Percentiles rank a stretch among this genome's conserved stretches.
Evolutionary conservation across 2,113 vertebrate species (phyloP).

Genomic region (Takifugu flavidus): DNA sequence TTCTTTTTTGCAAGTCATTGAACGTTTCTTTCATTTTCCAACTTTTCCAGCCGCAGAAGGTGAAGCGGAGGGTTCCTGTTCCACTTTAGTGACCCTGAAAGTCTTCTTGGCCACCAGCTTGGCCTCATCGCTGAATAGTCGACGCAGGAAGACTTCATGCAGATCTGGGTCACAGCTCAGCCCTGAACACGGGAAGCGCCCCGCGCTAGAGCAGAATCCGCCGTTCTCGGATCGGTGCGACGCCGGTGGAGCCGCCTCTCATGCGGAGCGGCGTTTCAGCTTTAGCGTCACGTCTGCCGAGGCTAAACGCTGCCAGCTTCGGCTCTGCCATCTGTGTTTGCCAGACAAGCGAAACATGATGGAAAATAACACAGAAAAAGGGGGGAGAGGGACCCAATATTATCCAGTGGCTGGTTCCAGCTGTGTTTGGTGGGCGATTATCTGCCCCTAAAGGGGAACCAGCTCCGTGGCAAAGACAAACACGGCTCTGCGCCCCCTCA

Average conservation of each 20-base stretch:
- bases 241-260: background rate
- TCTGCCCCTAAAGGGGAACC: constrained; percentile 35
- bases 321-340: constrained; percentile 22
- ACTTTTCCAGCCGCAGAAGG: no score
- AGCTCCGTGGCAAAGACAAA: constrained; percentile 37
- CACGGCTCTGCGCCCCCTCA: constrained; percentile 29
- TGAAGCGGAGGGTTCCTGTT: no score
- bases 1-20: no score
- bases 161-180: no score
- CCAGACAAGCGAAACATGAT: background rate
- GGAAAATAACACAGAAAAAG: constrained; percentile 10
- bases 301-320: constrained; percentile 23
- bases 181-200: no score
- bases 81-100: no score
- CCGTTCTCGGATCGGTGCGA: background rate
- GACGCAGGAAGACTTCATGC: background rate
- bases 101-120: no score
- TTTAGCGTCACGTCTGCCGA: constrained; percentile 7
- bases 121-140: no score
- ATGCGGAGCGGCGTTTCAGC: constrained; percentile 18
- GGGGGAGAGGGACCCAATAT: constrained; percentile 21
- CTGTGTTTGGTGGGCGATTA: constrained; percentile 49
- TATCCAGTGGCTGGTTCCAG: constrained; percentile 32
- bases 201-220: background rate
- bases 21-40: no score